Base-by-base conservation (phyloP, 2,113 vertebrate species). In the Dascyllus trimaculatus region DNA sequence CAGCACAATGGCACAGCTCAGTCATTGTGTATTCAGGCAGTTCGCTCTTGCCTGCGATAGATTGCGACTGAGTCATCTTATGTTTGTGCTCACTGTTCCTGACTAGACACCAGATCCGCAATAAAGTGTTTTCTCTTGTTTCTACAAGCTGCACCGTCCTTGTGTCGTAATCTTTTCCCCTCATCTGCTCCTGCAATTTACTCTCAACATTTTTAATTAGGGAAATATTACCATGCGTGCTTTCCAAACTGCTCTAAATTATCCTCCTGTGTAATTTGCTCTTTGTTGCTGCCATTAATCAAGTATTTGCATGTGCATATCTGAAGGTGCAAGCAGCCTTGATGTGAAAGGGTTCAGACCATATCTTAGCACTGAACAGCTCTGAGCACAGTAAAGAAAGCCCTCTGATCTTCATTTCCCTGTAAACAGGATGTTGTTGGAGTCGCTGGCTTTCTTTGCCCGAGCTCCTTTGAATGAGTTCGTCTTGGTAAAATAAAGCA, bases 201-300 rank as follows among this genome's bases (percentile, higher is more conserved):
- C 29, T 51, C 48, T 10, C 24, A 53, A 56, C 0, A 10, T 8
- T 26, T 38, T 54, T 81, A 14, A 80, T 85, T 51, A 51, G 11
- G 71, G 21, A 80, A 61, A 51, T 48, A 43, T 22, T 29, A 75
- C 61, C 32, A 61, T 22, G 38, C 7, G 24, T 54, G 24, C 43
- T 26, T n/a, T 10, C 22, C 54, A 58, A 68, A 49, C 61, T n/a
- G 45, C 26, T 61, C 21, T 51, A 51, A 67, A 40, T 72, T 53
- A 73, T 71, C 62, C 68, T 24, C 49, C 24, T 5, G 59, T 67
- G 71, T 68, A 70, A 18, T 45, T 53, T 25, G 49, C 56, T 63
- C 48, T 59, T 38, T 78, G 51, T 63, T 54, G 54, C 22, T 45
- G 38, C 48, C 22, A 14, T 4, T 21, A 40, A 14, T 52, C 14